These are phyloP conservation scores for Drosophila repletoides DNA, from an alignment of 1,140 invertebrate species.

Conservation along the genomic window DNA sequence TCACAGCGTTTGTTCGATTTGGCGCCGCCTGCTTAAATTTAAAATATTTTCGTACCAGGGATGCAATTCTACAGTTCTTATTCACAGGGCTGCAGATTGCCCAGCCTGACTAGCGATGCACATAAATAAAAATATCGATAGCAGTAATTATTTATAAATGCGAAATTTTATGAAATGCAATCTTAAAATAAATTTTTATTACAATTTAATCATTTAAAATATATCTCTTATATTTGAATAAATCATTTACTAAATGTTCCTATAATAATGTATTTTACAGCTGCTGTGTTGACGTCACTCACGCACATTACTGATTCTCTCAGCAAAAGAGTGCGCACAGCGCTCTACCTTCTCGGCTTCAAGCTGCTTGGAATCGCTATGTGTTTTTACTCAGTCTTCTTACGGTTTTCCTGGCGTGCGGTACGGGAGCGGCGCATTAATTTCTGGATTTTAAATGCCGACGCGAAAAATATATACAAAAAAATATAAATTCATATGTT, in stretches of 20 bases:
- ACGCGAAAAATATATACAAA: constrained; percentile 18
- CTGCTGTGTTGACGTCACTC: too few species aligned
- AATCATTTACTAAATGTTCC: too few species aligned
- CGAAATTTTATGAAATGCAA: too few species aligned
- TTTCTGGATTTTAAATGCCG: constrained; percentile 16
- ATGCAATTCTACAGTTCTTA: neutral
- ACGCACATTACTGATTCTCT: constrained; percentile 5
- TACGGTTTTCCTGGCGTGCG: constrained; percentile 31
- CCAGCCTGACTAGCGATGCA: too few species aligned
- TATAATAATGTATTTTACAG: too few species aligned
- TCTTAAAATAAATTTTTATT: too few species aligned
- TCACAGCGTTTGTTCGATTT: neutral
- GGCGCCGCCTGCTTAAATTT: constrained; percentile 29
- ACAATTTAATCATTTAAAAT: too few species aligned
- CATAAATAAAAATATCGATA: neutral
- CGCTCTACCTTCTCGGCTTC: constrained; percentile 1
- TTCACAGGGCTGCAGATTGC: constrained; percentile 7
- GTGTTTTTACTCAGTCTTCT: constrained; percentile 34
- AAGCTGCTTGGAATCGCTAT: constrained; percentile 8
- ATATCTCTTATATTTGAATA: too few species aligned
- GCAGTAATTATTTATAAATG: too few species aligned
- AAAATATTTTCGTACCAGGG: constrained; percentile 9
- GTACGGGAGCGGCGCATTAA: neutral
- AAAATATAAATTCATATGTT: constrained; percentile 18
- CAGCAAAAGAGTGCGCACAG: neutral